These are phyloP conservation scores for Odocoileus hemionus DNA, from an alignment of 2,113 vertebrate species.

Conservation along the genomic window DNA sequence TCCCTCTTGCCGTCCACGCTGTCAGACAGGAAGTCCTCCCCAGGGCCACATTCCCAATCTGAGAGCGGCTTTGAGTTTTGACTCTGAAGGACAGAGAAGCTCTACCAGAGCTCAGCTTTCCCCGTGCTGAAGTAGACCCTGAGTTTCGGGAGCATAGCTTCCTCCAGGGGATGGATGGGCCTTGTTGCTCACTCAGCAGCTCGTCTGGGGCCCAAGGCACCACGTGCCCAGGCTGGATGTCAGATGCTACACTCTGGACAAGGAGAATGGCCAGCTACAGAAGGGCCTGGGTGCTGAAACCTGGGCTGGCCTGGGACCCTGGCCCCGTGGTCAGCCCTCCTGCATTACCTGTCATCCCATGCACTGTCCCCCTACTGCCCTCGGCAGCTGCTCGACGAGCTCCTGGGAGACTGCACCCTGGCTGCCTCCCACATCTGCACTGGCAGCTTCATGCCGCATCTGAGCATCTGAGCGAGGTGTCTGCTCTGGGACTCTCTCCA, in stretches of 20 bases:
- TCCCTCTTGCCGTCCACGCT: rapidly evolving
- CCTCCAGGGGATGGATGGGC: too few species aligned
- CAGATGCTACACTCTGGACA: background rate
- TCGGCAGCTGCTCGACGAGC: background rate
- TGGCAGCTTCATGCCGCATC: background rate
- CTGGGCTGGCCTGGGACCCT: background rate
- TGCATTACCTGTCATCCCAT: rapidly evolving
- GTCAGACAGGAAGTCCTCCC: background rate
- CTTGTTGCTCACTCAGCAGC: background rate
- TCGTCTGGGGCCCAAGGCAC: background rate
- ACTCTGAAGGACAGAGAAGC: background rate
- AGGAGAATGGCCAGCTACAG: background rate
- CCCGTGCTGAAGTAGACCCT: background rate
- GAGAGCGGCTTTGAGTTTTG: background rate
- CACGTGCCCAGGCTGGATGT: background rate
- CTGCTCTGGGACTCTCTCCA: background rate
- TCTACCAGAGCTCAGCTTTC: background rate
- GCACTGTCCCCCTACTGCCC: rapidly evolving
- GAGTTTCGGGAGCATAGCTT: background rate
- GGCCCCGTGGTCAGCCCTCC: background rate
- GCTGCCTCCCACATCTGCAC: background rate
- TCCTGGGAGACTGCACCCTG: background rate
- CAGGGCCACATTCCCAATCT: background rate
- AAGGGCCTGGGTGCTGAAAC: background rate
- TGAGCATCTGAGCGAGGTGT: background rate